Evolutionary conservation across 2,888 invertebrate genomes (phyloP).

Genomic region (Eristalis arbustorum): DNA sequence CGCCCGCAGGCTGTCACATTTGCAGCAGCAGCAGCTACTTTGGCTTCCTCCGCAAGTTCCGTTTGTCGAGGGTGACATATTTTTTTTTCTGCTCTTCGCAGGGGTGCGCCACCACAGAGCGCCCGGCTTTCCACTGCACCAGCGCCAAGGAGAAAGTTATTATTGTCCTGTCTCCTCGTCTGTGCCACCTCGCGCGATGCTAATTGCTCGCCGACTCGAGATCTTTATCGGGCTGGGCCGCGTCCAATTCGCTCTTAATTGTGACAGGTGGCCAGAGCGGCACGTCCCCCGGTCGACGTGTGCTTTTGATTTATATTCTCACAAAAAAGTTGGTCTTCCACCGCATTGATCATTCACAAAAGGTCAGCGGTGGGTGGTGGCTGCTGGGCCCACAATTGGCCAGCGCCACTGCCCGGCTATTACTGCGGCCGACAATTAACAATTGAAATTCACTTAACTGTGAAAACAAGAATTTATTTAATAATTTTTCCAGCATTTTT

Average conservation of each 20-base stretch:
- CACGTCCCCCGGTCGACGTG: slow-evolving; percentile 42
- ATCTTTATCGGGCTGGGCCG: slow-evolving; percentile 52
- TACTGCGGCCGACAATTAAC: slow-evolving; percentile 63
- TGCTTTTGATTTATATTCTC: slow-evolving; percentile 60
- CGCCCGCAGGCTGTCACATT: slow-evolving; percentile 77
- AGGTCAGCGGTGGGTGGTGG: slow-evolving; percentile 43
- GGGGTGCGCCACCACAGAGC: not conserved
- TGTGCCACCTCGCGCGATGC: slow-evolving; percentile 44
- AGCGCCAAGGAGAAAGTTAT: slow-evolving; percentile 53
- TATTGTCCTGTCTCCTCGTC: slow-evolving; percentile 51
- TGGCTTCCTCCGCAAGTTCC: slow-evolving; percentile 65
- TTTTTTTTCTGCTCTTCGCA: not conserved
- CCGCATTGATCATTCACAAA: slow-evolving; percentile 68
- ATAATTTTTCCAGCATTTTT: slow-evolving; percentile 53
- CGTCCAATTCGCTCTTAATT: slow-evolving; percentile 56
- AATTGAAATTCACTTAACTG: slow-evolving; percentile 71
- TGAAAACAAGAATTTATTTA: slow-evolving; percentile 70
- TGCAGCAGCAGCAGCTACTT: slow-evolving; percentile 66
- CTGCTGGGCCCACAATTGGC: slow-evolving; percentile 51
- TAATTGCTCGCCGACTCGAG: slow-evolving; percentile 58
- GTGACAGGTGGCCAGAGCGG: slow-evolving; percentile 68
- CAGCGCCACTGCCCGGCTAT: slow-evolving; percentile 6
- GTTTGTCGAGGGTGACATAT: slow-evolving; percentile 63
- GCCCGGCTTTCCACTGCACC: not conserved
- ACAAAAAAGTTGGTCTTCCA: slow-evolving; percentile 55